Conservation (phyloP, 2,797 vertebrate species). For the Psittacula echo region DNA sequence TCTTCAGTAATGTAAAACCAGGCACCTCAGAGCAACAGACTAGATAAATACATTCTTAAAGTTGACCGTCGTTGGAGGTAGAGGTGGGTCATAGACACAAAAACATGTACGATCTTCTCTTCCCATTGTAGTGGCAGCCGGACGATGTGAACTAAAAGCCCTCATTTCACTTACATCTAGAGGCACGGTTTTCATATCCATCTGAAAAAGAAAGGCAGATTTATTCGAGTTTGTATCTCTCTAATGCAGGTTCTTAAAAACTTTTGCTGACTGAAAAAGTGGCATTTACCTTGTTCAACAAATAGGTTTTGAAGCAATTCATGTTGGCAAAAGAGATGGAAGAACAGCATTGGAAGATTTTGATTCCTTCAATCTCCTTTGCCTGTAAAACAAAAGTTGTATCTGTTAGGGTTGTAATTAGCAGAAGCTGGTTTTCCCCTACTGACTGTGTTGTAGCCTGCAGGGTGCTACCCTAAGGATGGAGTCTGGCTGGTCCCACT, state of each 20-base stretch:
- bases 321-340: conserved; percentile 72
- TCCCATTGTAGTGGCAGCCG: neutral
- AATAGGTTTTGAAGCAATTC: conserved; percentile 50
- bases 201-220: conserved; percentile 45
- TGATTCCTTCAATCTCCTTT: conserved; percentile 55
- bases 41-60: neutral
- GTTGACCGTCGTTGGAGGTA: conserved; percentile 59
- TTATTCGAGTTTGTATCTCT: neutral
- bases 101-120: conserved; percentile 4
- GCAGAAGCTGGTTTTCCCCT: neutral
- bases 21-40: neutral
- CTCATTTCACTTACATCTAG: conserved; percentile 63
- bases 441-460: neutral
- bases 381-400: conserved; percentile 32
- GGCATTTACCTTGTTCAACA: conserved; percentile 63
- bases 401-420: neutral
- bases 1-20: neutral
- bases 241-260: neutral
- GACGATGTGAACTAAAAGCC: neutral
- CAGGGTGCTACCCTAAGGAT: neutral
- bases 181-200: conserved; percentile 50
- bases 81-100: conserved; percentile 59
- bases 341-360: conserved; percentile 73
- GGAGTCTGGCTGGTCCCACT: neutral
- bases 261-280: neutral